Percentiles rank a stretch among this genome's conserved stretches.
phyloP scores from a whole-genome alignment of 2,888 invertebrate species.

The Platycnemis pennipes region DNA sequence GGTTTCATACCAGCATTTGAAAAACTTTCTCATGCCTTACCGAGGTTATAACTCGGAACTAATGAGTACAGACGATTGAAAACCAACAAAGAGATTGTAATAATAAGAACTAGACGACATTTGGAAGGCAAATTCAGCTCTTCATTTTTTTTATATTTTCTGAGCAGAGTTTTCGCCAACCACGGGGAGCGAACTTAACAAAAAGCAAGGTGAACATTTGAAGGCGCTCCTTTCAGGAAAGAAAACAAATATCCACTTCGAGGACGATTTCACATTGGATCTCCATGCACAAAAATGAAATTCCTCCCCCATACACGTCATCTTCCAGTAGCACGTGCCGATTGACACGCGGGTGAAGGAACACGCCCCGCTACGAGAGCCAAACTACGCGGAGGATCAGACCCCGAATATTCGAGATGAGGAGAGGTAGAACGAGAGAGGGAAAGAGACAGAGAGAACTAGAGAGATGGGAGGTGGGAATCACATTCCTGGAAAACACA shows the following conservation, averaged over 20 bases:
- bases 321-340: neutral
- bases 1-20: too few relatives aligned
- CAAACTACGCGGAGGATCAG: constrained; percentile 6
- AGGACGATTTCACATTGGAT: neutral
- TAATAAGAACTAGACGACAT: too few relatives aligned
- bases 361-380: neutral
- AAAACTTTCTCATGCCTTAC: too few relatives aligned
- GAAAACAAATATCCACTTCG: neutral
- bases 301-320: neutral
- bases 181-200: neutral
- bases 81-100: too few relatives aligned
- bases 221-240: neutral
- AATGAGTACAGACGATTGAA: too few relatives aligned
- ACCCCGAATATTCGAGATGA: neutral
- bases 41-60: too few relatives aligned
- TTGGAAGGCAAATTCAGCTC: too few relatives aligned
- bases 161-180: too few relatives aligned
- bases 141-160: too few relatives aligned
- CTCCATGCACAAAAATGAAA: neutral
- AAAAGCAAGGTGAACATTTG: neutral
- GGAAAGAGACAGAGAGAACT: too few relatives aligned
- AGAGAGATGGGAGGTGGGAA: neutral
- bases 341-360: neutral
- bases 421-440: too few relatives aligned
- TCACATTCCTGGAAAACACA: neutral